These are phyloP conservation scores for Zaprionus africanus DNA, from an alignment of 1,140 invertebrate species.

Conservation along the genomic window DNA sequence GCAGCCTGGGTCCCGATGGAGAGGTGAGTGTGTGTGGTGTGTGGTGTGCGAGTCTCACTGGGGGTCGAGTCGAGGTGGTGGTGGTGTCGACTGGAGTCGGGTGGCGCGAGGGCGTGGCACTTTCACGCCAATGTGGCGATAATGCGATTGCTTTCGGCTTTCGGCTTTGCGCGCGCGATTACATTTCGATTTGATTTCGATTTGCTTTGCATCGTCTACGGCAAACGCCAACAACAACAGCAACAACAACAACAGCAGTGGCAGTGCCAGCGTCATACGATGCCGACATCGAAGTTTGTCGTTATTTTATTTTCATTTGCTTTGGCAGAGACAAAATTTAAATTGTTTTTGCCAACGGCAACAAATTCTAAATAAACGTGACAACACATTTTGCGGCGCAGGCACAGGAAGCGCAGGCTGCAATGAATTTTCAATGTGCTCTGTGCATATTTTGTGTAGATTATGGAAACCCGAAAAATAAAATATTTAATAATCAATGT, in stretches of 20 bases:
- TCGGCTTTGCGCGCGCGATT: slow-evolving; percentile 77
- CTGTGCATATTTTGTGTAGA: not conserved
- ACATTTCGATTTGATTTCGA: slow-evolving; percentile 82
- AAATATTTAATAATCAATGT: not conserved
- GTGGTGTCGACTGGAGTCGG: not conserved
- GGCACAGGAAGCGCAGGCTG: slow-evolving; percentile 25
- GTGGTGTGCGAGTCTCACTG: slow-evolving; percentile 26
- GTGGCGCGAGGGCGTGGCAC: slow-evolving; percentile 55
- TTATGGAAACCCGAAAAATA: not conserved
- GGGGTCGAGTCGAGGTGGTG: not conserved
- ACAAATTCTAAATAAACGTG: slow-evolving; percentile 71
- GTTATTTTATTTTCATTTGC: slow-evolving; percentile 61
- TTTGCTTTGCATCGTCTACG: slow-evolving; percentile 60
- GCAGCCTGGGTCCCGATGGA: not conserved
- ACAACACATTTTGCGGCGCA: slow-evolving; percentile 33
- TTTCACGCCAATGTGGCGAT: slow-evolving; percentile 81
- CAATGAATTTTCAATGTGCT: slow-evolving; percentile 51
- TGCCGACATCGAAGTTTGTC: slow-evolving; percentile 19
- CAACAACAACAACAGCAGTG: not conserved
- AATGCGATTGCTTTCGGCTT: slow-evolving; percentile 81
- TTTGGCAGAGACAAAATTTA: slow-evolving; percentile 74
- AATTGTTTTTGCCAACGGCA: slow-evolving; percentile 76
- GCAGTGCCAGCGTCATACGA: not conserved
- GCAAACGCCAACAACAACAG: slow-evolving; percentile 31
- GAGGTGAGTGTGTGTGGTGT: slow-evolving; percentile 14